Base-by-base conservation (phyloP, 2,113 vertebrate genomes). In the Protobothrops mucrosquamatus region DNA sequence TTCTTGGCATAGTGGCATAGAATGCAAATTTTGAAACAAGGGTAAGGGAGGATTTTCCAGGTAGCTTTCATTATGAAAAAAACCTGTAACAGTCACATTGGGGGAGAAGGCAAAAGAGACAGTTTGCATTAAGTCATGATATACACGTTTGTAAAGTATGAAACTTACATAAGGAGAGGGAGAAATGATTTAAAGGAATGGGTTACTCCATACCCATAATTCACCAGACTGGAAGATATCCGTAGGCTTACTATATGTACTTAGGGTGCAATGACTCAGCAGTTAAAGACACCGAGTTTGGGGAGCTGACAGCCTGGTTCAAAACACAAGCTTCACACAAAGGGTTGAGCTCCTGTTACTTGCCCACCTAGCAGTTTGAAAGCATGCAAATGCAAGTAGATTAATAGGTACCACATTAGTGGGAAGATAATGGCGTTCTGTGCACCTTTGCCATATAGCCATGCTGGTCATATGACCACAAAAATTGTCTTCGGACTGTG, bases 11-110 rank as follows among this genome's bases (percentile, higher is more conserved):
- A 34, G 12, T 91, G 20, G 85, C 3, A 87, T 69, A 74, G 86
- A 93, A 46, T 57, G 46, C 20, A 64, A 56, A 88, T 59, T 52
- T 57, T 91, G 54, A 29, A 52, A 92, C 23, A 94, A 85, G 92
- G 48, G 34, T 88, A 56, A 3, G 52, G 24, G 15, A 20, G 6
- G 29, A 15, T 74, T 12, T 57, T 23, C 89, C 61, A 92, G 23
- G 6, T 0, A 86, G 89, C 92, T 92, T 91, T 89, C 39, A 55
- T 34, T 26, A 64, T 92, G 3, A n/a, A 64, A 81, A 39, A 69
- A 0, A 1, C 88, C 89, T 43, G 10, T 52, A 48, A 89, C 2
- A 94, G 81, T 81, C 57, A 69, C 48, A 15, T 86, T n/a, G 81
- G n/a, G 0, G 86, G 87, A 52, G n/a, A 88, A 93, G 1, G 26